phyloP scores from a whole-genome alignment of 2,888 invertebrate genomes.

The Lacanobia wlatinum region DNA sequence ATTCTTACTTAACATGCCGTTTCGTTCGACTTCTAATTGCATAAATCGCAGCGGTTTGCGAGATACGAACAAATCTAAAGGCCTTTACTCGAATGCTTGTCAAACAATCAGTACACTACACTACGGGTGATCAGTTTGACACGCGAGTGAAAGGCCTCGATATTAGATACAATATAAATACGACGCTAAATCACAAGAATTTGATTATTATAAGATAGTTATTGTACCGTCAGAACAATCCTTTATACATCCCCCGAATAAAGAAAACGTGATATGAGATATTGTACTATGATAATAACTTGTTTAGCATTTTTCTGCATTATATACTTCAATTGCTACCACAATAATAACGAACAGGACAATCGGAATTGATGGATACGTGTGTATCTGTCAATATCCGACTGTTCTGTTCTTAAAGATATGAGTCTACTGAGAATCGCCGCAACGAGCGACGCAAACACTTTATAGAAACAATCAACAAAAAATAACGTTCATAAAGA shows the following conservation, averaged over 20 bases:
- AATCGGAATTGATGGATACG: constrained; percentile 20
- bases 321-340: constrained; percentile 42
- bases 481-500: constrained; percentile 63
- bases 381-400: constrained; percentile 5
- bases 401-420: constrained; percentile 44
- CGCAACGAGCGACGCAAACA: constrained; percentile 41
- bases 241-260: constrained; percentile 63
- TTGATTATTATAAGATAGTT: constrained; percentile 77
- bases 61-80: constrained; percentile 47
- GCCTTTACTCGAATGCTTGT: constrained; percentile 33
- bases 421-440: constrained; percentile 37
- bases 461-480: constrained; percentile 56
- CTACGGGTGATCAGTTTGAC: constrained; percentile 53
- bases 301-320: constrained; percentile 38
- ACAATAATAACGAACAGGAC: constrained; percentile 45
- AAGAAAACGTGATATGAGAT: constrained; percentile 77
- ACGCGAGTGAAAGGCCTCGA: constrained; percentile 49
- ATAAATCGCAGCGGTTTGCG: constrained; percentile 44
- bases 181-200: constrained; percentile 81
- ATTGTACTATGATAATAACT: constrained; percentile 76
- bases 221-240: constrained; percentile 77
- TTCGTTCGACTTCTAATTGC: constrained; percentile 47
- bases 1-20: constrained; percentile 38
- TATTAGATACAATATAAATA: constrained; percentile 71
- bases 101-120: constrained; percentile 48